Evolutionary conservation across 1,140 invertebrate species (phyloP).

Genomic region (Hypothenemus hampei): DNA sequence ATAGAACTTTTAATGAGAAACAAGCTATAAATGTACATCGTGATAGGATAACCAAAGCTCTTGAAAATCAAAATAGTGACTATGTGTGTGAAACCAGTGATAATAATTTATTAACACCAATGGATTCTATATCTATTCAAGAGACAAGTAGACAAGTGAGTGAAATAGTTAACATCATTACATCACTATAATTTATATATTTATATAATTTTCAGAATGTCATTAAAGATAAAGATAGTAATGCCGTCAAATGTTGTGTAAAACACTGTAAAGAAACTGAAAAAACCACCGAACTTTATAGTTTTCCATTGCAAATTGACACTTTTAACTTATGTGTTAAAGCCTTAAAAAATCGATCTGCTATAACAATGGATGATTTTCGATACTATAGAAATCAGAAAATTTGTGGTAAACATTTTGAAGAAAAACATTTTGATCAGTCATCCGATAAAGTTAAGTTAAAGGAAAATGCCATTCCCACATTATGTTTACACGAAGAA

Average conservation of each 20-base stretch:
- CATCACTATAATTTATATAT: no score
- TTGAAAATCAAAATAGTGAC: no score
- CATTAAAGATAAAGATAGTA: neutral
- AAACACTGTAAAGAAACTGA: neutral
- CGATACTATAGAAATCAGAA: neutral
- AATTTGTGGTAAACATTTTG: conserved; percentile 1
- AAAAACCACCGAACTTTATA: neutral
- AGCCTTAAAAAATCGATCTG: neutral
- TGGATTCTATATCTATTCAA: neutral
- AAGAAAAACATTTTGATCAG: neutral
- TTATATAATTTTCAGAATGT: neutral
- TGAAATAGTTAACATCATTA: no score
- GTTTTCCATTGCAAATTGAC: neutral
- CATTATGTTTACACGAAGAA: neutral
- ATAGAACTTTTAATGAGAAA: neutral
- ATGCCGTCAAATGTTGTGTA: neutral
- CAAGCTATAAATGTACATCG: neutral
- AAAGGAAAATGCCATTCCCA: no score
- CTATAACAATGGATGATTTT: neutral
- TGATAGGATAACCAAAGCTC: no score
- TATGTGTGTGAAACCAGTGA: neutral
- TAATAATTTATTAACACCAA: neutral
- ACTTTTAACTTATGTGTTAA: no score
- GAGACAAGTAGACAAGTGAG: neutral
- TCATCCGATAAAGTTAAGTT: neutral